A percentile compares a stretch with the other conserved stretches of the same genome.
These are phyloP conservation scores for Helostoma temminkii DNA, from an alignment of 2,797 vertebrate genomes.

Conservation along the genomic window DNA sequence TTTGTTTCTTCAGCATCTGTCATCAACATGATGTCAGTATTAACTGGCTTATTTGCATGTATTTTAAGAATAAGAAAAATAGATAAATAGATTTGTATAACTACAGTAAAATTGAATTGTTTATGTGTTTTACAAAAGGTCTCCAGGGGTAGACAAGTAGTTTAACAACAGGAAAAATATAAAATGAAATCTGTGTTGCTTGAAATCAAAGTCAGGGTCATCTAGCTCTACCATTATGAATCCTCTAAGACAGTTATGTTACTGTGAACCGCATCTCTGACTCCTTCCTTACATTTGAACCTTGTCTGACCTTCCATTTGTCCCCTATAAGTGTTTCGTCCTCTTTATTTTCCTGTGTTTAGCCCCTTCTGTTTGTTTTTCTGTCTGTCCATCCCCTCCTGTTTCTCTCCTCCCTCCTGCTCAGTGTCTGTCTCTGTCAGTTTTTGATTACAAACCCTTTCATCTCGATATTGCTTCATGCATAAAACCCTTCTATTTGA, in stretches of 20 bases:
- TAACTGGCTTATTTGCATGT: no score
- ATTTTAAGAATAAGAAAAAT: no score
- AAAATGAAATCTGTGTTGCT: constrained; percentile 7
- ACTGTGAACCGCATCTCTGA: constrained; percentile 22
- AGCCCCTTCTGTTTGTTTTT: constrained; percentile 47
- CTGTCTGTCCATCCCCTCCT: constrained; percentile 22
- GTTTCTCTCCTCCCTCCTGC: constrained; percentile 40
- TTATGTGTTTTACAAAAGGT: no score
- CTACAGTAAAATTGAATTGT: no score
- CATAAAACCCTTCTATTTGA: constrained; percentile 79
- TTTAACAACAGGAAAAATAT: no score
- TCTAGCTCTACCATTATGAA: constrained; percentile 51
- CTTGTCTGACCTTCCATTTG: constrained; percentile 75
- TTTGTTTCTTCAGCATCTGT: not conserved
- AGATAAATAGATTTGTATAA: no score
- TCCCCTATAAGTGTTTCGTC: constrained; percentile 61
- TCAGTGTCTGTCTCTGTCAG: constrained; percentile 57
- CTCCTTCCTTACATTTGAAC: constrained; percentile 36
- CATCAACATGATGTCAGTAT: no score
- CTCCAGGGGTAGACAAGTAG: no score
- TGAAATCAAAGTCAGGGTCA: constrained; percentile 36
- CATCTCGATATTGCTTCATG: constrained; percentile 78
- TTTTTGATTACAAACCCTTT: constrained; percentile 76
- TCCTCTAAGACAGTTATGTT: constrained; percentile 33
- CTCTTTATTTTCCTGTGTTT: constrained; percentile 49